Evolutionary conservation across 1,140 invertebrate genomes (phyloP).

Genomic region (Sinonovacula constricta): DNA sequence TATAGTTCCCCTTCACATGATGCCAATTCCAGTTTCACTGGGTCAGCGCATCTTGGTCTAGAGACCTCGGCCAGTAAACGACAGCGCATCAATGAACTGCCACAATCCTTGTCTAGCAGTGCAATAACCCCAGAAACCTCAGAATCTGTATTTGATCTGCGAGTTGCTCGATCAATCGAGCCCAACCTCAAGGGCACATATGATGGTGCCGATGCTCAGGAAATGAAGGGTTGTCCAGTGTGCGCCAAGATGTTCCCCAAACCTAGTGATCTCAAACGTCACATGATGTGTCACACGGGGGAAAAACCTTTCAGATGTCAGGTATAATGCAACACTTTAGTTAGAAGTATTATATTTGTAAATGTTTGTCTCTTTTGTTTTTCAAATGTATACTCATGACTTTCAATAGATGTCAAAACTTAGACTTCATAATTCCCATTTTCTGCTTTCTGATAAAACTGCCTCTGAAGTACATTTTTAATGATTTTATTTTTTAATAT

Average conservation of each 20-base stretch:
- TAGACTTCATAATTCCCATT: too few species aligned
- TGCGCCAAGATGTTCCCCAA: slow-evolving; percentile 71
- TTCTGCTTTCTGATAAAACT: too few species aligned
- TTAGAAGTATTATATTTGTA: too few species aligned
- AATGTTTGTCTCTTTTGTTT: too few species aligned
- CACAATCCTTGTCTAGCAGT: background rate
- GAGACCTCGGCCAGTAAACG: slow-evolving; percentile 28
- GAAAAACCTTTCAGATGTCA: slow-evolving; percentile 73
- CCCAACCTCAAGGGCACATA: background rate
- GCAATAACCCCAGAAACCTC: slow-evolving; percentile 22
- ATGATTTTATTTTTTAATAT: background rate
- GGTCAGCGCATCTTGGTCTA: background rate
- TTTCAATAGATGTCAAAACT: too few species aligned
- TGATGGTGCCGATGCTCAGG: background rate
- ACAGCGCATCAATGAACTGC: background rate
- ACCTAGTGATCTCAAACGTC: slow-evolving; percentile 75
- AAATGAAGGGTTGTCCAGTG: slow-evolving; percentile 53
- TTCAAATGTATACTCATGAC: too few species aligned
- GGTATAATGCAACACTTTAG: slow-evolving; percentile 59
- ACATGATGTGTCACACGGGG: slow-evolving; percentile 77
- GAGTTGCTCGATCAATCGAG: slow-evolving; percentile 11
- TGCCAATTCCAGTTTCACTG: background rate
- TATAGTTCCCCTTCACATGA: too few species aligned
- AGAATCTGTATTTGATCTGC: slow-evolving; percentile 21
- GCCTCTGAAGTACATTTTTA: too few species aligned